phyloP scores from a whole-genome alignment of 2,797 vertebrate species.

The Scarus forsteni region DNA sequence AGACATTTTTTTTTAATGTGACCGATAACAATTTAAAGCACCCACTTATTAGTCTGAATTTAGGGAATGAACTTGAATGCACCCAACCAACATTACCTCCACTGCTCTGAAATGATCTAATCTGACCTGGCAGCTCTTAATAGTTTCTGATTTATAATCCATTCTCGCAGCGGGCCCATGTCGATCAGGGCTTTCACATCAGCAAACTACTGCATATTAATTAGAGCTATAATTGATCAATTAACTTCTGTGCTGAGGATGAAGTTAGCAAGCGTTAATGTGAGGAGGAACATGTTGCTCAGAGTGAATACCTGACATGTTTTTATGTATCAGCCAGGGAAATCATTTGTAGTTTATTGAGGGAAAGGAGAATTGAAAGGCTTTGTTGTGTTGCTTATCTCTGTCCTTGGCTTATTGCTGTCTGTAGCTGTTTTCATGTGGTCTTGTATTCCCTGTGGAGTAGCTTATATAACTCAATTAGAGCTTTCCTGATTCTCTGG shows the following conservation, averaged over 20 bases:
- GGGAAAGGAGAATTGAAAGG: constrained; percentile 3
- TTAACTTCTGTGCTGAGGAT: constrained; percentile 24
- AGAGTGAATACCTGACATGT: constrained; percentile 4
- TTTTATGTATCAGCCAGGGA: constrained; percentile 1
- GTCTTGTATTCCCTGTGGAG: constrained; percentile 49
- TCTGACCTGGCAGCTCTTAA: constrained; percentile 62
- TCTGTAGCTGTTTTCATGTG: constrained; percentile 40
- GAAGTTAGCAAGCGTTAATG: constrained; percentile 15
- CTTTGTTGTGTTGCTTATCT: constrained; percentile 15
- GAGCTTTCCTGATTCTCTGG: constrained; percentile 40
- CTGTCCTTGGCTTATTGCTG: constrained; percentile 19
- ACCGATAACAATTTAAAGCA: constrained; percentile 16
- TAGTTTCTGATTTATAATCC: constrained; percentile 53
- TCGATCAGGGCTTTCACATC: constrained; percentile 33
- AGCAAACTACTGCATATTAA: constrained; percentile 46
- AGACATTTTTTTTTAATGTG: too few relatives aligned
- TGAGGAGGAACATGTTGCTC: not conserved
- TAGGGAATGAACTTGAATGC: constrained; percentile 18
- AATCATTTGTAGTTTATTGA: constrained; percentile 13
- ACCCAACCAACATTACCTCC: constrained; percentile 15
- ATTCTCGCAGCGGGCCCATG: constrained; percentile 44
- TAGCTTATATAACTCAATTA: constrained; percentile 63
- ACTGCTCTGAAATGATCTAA: constrained; percentile 48
- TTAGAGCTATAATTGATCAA: constrained; percentile 54
- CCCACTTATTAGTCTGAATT: constrained; percentile 13